Conservation (phyloP, 2,888 invertebrate genomes). For the Orthosia incerta region DNA sequence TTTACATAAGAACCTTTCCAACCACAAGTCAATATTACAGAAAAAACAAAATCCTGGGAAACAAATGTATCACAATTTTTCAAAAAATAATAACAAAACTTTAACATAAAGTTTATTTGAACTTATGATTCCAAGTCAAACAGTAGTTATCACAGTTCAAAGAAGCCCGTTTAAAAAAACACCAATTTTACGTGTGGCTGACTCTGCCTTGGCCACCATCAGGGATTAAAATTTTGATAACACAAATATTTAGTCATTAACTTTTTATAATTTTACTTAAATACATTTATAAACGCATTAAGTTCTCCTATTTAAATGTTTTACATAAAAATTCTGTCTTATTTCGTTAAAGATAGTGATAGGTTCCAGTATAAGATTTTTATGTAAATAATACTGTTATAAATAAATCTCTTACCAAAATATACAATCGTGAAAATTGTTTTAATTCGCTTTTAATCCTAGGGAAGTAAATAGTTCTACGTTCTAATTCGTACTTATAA, state of each 20-base stretch:
- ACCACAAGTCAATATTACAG: neutral
- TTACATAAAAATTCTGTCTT: neutral
- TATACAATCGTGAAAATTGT: constrained; percentile 42
- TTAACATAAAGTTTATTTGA: too few species aligned
- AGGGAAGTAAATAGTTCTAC: constrained; percentile 22
- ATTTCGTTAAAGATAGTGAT: constrained; percentile 14
- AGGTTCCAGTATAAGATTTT: neutral
- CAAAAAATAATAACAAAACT: too few species aligned
- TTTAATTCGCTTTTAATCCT: constrained; percentile 33
- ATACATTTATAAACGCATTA: neutral
- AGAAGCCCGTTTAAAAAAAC: too few species aligned
- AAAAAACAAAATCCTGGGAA: too few species aligned
- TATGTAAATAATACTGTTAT: constrained; percentile 30
- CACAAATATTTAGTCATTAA: too few species aligned
- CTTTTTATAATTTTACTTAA: too few species aligned
- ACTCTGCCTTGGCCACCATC: too few species aligned
- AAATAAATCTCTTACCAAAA: constrained; percentile 53
- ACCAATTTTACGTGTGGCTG: too few species aligned
- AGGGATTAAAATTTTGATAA: too few species aligned
- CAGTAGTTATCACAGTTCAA: too few species aligned
- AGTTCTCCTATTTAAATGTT: neutral
- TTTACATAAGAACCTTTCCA: neutral
- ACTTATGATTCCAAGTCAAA: too few species aligned
- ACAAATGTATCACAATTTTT: too few species aligned
- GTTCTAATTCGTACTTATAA: neutral